These are phyloP conservation scores for Solea solea DNA, from an alignment of 2,113 vertebrate genomes.

Conservation along the genomic window DNA sequence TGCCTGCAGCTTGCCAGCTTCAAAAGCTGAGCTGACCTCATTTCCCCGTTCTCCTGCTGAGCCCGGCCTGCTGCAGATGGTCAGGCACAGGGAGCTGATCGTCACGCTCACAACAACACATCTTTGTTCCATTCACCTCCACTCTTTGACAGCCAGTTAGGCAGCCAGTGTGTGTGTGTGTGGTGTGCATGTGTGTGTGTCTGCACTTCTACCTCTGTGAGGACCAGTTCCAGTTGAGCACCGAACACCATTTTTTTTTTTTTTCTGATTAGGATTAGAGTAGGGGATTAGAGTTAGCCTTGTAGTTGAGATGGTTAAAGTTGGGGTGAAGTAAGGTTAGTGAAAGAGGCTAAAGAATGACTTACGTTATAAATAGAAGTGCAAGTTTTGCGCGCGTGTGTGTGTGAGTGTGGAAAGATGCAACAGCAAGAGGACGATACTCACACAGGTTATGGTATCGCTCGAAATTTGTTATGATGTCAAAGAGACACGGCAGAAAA, in stretches of 20 bases:
- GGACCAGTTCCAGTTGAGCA: neutral
- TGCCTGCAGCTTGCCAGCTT: constrained; percentile 70
- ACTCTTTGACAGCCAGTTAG: constrained; percentile 40
- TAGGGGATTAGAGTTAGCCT: neutral
- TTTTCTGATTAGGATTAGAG: neutral
- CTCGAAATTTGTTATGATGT: constrained; percentile 5
- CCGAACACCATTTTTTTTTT: neutral
- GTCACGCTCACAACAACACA: constrained; percentile 59
- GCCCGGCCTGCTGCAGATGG: constrained; percentile 69
- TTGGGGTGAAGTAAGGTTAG: neutral
- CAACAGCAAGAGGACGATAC: neutral
- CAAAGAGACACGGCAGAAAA: neutral
- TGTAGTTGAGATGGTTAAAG: neutral
- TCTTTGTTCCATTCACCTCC: constrained; percentile 73
- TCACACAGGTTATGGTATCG: neutral
- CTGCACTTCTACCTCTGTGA: neutral
- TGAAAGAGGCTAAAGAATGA: neutral
- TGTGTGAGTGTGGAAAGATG: neutral
- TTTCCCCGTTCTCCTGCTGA: constrained; percentile 71
- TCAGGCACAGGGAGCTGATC: constrained; percentile 62
- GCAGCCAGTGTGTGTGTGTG: constrained; percentile 5
- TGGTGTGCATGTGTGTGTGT: neutral
- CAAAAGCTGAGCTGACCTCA: constrained; percentile 76
- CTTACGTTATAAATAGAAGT: neutral
- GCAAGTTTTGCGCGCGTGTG: neutral